Percentiles rank a stretch among this genome's conserved stretches.
Evolutionary conservation across 2,888 invertebrate genomes (phyloP).

Genomic region (Eupithecia inturbata): DNA sequence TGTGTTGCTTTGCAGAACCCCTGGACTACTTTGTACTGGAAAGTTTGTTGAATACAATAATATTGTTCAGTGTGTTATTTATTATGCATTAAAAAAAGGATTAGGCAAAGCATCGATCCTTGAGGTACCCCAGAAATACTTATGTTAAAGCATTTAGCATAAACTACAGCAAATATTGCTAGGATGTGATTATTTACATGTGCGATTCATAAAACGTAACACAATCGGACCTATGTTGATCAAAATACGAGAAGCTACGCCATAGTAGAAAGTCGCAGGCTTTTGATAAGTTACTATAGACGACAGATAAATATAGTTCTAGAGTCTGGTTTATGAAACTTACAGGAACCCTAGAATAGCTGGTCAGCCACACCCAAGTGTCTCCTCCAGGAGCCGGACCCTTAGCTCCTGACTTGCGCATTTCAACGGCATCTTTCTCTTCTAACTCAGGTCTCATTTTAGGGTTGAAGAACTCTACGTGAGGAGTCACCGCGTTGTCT

Average conservation of each 20-base stretch:
- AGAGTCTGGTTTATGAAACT: constrained; percentile 39
- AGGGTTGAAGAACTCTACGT: constrained; percentile 90
- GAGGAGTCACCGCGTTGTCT: constrained; percentile 82
- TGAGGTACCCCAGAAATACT: not conserved
- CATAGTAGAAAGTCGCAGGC: not conserved
- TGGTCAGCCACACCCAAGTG: constrained; percentile 94
- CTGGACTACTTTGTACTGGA: constrained; percentile 91
- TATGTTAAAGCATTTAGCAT: not conserved
- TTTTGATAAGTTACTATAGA: not conserved
- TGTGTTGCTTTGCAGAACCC: constrained; percentile 93
- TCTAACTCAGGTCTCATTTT: constrained; percentile 87
- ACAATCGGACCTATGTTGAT: not conserved
- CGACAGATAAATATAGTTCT: not conserved
- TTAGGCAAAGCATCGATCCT: not conserved
- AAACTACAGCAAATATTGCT: not conserved
- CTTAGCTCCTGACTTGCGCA: constrained; percentile 85
- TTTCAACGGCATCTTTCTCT: constrained; percentile 86
- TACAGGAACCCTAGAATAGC: constrained; percentile 93
- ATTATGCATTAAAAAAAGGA: too few species aligned
- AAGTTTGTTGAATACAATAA: not conserved
- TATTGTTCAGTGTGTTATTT: not conserved
- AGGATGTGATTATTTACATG: not conserved
- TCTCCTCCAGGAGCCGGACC: constrained; percentile 89
- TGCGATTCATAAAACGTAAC: too few species aligned
- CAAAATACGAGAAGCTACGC: not conserved